Percentiles rank a stretch among this genome's conserved stretches.
phyloP scores from a whole-genome alignment of 2,888 invertebrate species.

The Ypsolopha scabrella region DNA sequence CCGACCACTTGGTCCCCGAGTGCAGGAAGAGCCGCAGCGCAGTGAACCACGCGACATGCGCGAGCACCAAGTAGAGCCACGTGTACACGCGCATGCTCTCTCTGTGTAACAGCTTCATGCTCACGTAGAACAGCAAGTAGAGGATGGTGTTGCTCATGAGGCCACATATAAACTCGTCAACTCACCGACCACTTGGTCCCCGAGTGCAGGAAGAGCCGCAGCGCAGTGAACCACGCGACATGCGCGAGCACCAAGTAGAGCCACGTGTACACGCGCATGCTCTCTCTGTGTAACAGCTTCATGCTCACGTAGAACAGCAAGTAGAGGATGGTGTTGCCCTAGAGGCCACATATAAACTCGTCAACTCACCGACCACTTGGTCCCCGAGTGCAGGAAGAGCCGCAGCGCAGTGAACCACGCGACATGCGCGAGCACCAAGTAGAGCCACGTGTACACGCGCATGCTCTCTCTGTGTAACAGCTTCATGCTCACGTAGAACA shows the following conservation, averaged over 20 bases:
- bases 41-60: constrained; percentile 74
- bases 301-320: constrained; percentile 84
- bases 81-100: constrained; percentile 75
- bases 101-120: constrained; percentile 80
- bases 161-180: too few relatives aligned
- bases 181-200: constrained; percentile 68
- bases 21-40: constrained; percentile 81
- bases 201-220: constrained; percentile 79
- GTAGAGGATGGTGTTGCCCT: constrained; percentile 86
- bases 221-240: constrained; percentile 75
- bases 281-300: constrained; percentile 80
- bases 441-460: constrained; percentile 70
- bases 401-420: constrained; percentile 78
- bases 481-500: constrained; percentile 89
- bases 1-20: constrained; percentile 70
- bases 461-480: constrained; percentile 75
- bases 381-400: constrained; percentile 79
- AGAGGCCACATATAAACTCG: too few relatives aligned
- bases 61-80: constrained; percentile 72
- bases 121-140: constrained; percentile 83
- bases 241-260: constrained; percentile 75
- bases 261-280: constrained; percentile 71
- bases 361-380: too few relatives aligned
- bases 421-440: constrained; percentile 72
- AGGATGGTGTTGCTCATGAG: constrained; percentile 87